phyloP scores from a whole-genome alignment of 2,113 vertebrate species.

The Anarhynchus alexandrinus region DNA sequence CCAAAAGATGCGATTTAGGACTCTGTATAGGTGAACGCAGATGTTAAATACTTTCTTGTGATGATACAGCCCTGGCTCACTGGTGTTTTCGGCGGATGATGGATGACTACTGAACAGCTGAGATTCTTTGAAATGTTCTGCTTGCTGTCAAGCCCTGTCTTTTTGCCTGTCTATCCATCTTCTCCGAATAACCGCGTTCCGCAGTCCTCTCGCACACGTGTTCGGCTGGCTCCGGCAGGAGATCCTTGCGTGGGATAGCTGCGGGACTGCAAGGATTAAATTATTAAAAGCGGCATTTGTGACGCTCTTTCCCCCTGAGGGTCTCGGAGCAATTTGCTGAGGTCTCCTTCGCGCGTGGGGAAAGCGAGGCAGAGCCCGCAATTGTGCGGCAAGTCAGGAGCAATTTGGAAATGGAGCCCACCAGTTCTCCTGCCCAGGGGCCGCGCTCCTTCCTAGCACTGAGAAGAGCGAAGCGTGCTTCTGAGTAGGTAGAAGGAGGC shows the following conservation, averaged over 20 bases:
- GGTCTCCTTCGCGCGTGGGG: background rate
- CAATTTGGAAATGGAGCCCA: background rate
- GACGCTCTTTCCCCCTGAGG: background rate
- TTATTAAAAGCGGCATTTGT: background rate
- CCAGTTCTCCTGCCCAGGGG: background rate
- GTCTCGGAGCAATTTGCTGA: background rate
- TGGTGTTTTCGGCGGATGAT: conserved; percentile 1
- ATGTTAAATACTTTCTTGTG: conserved; percentile 15
- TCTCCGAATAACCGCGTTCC: background rate
- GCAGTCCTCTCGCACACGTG: background rate
- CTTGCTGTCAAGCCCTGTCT: conserved; percentile 61
- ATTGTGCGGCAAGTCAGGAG: background rate
- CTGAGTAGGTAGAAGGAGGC: background rate
- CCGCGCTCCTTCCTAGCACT: background rate
- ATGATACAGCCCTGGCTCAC: background rate
- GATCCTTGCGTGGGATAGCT: background rate
- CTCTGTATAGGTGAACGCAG: background rate
- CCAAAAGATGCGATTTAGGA: background rate
- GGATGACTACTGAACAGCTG: conserved; percentile 59
- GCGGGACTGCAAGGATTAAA: background rate
- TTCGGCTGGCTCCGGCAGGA: background rate
- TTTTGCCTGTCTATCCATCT: conserved; percentile 51
- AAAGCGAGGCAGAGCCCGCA: background rate
- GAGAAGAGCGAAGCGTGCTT: background rate
- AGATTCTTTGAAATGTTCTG: conserved; percentile 53